These are phyloP conservation scores for Ryuthela nishihirai DNA, from an alignment of 2,888 invertebrate species.

Conservation along the genomic window DNA sequence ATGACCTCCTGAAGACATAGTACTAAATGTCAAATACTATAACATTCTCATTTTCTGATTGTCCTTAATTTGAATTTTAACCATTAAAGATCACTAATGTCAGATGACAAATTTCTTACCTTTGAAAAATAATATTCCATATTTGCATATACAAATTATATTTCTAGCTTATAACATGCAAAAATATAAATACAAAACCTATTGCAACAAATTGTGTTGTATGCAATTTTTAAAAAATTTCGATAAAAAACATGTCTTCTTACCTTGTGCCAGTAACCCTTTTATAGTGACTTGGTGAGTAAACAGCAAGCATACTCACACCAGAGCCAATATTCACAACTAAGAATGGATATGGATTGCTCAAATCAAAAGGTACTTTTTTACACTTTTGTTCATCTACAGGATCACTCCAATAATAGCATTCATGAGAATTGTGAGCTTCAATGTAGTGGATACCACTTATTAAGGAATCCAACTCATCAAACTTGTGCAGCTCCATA, in stretches of 20 bases:
- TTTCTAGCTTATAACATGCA: too few relatives aligned
- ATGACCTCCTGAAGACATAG: too few relatives aligned
- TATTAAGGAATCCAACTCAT: constrained; percentile 92
- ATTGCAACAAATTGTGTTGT: not conserved
- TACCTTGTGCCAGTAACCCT: constrained; percentile 95
- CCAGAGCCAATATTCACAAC: constrained; percentile 96
- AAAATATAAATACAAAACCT: too few relatives aligned
- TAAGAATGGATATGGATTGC: constrained; percentile 64
- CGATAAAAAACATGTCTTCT: constrained; percentile 4
- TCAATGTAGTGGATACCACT: constrained; percentile 92
- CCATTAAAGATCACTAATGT: too few relatives aligned
- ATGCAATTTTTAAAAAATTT: not conserved
- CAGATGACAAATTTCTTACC: too few relatives aligned
- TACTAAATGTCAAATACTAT: too few relatives aligned
- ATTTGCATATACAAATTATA: too few relatives aligned
- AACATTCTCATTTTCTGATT: too few relatives aligned
- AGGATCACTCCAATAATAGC: constrained; percentile 89
- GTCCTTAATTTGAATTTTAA: too few relatives aligned
- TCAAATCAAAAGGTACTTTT: constrained; percentile 60
- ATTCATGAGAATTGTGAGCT: constrained; percentile 79
- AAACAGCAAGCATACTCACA: constrained; percentile 89
- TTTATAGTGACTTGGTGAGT: constrained; percentile 75
- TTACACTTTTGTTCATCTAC: constrained; percentile 64
- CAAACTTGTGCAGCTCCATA: constrained; percentile 88
- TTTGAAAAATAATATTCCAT: too few relatives aligned